Percentiles rank a stretch among this genome's conserved stretches.
Conservation (phyloP, 2,113 vertebrate species). For the Clarias gariepinus region DNA sequence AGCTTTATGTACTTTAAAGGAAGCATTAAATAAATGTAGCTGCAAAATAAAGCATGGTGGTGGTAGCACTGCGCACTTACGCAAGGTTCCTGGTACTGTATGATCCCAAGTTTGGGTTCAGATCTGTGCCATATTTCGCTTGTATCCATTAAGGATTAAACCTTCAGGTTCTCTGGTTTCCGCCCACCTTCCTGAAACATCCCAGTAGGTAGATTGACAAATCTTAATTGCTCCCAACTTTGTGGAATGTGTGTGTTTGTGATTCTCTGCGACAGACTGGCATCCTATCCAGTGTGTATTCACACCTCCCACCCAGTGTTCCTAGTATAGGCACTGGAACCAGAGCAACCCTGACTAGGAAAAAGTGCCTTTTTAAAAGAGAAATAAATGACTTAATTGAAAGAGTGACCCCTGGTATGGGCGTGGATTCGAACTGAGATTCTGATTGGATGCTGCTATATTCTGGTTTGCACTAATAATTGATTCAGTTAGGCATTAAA, state of each 20-base stretch:
- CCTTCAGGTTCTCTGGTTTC: background rate
- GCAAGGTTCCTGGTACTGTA: background rate
- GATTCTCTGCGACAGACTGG: background rate
- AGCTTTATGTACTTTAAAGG: background rate
- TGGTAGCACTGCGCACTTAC: background rate
- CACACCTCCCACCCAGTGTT: background rate
- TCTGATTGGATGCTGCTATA: background rate
- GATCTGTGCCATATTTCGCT: background rate
- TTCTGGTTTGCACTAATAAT: background rate
- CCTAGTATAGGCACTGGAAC: background rate
- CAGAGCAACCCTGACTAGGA: background rate
- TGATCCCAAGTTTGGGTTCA: background rate
- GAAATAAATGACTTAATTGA: background rate
- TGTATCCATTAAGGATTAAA: background rate
- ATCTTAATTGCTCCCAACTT: no score
- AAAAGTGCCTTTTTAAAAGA: background rate
- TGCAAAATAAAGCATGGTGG: background rate
- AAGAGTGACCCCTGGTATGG: background rate
- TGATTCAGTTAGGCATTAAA: background rate
- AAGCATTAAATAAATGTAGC: background rate
- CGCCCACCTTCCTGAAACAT: background rate
- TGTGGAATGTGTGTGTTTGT: background rate
- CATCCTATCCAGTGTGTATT: background rate
- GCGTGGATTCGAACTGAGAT: background rate
- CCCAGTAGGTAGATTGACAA: background rate